A percentile compares a stretch with the other conserved stretches of the same genome.
phyloP scores from a whole-genome alignment of 2,113 vertebrate species.

The Ceyx melanurus region DNA sequence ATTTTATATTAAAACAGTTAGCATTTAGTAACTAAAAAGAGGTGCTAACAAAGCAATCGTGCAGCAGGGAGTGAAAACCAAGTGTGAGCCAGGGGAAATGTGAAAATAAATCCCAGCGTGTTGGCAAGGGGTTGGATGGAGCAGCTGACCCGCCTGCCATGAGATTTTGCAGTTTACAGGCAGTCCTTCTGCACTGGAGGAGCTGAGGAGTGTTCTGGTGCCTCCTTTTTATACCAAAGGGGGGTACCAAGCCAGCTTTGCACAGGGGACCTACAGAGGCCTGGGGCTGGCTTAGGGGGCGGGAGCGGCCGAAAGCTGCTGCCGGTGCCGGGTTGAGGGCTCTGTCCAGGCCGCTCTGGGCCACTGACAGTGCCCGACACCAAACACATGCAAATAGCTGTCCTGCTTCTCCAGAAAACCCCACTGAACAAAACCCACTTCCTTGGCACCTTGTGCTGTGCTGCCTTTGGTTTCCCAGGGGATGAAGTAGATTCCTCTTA shows the following conservation, averaged over 20 bases:
- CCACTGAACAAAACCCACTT: not conserved
- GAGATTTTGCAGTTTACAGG: constrained; percentile 6
- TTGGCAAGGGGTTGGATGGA: not conserved
- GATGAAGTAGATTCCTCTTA: not conserved
- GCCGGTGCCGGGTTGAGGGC: not conserved
- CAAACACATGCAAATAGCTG: not conserved
- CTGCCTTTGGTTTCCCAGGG: not conserved
- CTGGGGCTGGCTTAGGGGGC: no score
- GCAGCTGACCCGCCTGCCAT: not conserved
- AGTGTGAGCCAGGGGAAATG: not conserved
- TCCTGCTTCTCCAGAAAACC: not conserved
- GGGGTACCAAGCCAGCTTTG: constrained; percentile 19
- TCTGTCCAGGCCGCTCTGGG: no score
- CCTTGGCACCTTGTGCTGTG: not conserved
- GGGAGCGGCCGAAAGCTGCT: not conserved
- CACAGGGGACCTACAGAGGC: not conserved
- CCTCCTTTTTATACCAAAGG: constrained; percentile 33
- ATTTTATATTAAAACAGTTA: not conserved
- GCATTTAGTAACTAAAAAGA: not conserved
- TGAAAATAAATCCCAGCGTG: not conserved
- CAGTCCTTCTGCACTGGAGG: not conserved
- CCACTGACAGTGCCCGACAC: no score
- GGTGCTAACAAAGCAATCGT: not conserved
- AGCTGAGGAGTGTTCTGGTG: not conserved
- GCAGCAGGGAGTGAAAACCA: not conserved